Conservation (phyloP, 2,888 invertebrate genomes). For the Oscheius myriophilus region DNA sequence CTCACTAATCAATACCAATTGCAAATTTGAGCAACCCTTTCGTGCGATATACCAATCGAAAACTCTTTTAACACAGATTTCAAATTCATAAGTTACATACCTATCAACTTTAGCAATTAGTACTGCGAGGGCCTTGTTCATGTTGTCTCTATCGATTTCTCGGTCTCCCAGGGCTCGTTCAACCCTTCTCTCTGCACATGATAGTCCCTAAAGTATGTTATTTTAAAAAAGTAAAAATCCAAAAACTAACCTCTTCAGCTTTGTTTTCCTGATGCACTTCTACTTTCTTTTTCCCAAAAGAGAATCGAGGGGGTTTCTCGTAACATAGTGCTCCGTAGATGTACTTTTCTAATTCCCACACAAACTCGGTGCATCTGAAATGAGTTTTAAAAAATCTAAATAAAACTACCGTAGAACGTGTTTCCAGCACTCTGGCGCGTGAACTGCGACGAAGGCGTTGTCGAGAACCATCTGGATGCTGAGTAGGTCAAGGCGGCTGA, state of each 20-base stretch:
- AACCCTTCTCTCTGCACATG: slow-evolving; percentile 39
- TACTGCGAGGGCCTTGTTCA: slow-evolving; percentile 83
- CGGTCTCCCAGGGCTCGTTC: slow-evolving; percentile 50
- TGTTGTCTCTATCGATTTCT: slow-evolving; percentile 39
- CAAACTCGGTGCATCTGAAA: slow-evolving; percentile 85
- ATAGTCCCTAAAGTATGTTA: slow-evolving; percentile 11
- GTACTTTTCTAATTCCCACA: slow-evolving; percentile 89
- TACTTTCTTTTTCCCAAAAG: slow-evolving; percentile 41
- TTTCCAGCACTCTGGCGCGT: slow-evolving; percentile 92
- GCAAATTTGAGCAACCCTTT: too few relatives aligned
- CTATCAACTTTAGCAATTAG: slow-evolving; percentile 88
- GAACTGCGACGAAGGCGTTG: slow-evolving; percentile 88
- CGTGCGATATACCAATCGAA: too few relatives aligned
- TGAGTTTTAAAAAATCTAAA: background rate
- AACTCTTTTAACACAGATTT: too few relatives aligned
- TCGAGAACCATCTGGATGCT: slow-evolving; percentile 90
- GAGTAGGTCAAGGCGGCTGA: slow-evolving; percentile 80
- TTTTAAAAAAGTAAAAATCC: background rate
- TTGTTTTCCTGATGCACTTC: slow-evolving; percentile 37
- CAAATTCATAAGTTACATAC: slow-evolving; percentile 62
- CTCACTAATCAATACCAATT: too few relatives aligned
- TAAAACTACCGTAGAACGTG: slow-evolving; percentile 82
- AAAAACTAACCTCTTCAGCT: slow-evolving; percentile 25
- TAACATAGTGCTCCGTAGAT: slow-evolving; percentile 72
- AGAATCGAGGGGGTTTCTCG: slow-evolving; percentile 47